Evolutionary conservation across 2,797 vertebrate genomes (phyloP).

Genomic region (Pempheris klunzingeri): DNA sequence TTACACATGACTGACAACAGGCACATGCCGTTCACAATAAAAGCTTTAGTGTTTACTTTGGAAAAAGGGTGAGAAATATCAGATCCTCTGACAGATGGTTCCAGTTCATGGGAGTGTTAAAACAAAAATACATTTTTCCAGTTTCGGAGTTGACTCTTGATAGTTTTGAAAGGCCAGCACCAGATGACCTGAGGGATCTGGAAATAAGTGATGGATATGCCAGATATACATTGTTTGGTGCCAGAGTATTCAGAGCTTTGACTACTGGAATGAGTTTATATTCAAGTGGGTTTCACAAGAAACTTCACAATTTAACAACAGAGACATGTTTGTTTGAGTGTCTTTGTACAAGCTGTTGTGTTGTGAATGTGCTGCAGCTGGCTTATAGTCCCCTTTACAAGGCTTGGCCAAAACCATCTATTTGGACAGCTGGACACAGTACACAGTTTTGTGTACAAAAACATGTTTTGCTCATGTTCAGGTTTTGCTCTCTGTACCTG

Average conservation of each 20-base stretch:
- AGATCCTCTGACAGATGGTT: neutral
- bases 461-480: no score
- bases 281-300: neutral
- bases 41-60: neutral
- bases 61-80: neutral
- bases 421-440: no score
- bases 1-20: neutral
- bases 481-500: neutral
- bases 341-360: neutral
- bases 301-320: neutral
- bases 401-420: no score
- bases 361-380: neutral
- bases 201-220: neutral
- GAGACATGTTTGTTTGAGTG: neutral
- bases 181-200: conserved; percentile 23
- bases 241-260: neutral
- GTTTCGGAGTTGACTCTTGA: conserved; percentile 32
- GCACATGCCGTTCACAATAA: neutral
- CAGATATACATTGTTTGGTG: neutral
- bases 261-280: neutral
- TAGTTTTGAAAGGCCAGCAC: conserved; percentile 43
- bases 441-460: no score
- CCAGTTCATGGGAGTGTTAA: conserved; percentile 10
- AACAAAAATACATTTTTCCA: neutral
- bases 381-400: neutral